These are phyloP conservation scores for Omphaloscelis lunosa DNA, from an alignment of 2,888 invertebrate species.

Conservation along the genomic window DNA sequence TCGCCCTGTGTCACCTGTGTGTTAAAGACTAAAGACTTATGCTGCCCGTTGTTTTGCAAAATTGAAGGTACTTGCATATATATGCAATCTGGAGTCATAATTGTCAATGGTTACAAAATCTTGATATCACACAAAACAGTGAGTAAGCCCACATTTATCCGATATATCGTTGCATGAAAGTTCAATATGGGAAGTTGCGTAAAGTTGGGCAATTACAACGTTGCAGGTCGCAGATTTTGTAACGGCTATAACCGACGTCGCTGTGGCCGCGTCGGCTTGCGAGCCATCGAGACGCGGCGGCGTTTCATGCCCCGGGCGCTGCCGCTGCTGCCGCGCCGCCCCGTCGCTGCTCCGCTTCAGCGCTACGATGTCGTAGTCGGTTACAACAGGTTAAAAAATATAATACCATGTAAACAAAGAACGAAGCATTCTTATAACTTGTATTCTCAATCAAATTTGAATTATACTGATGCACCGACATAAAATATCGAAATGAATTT, in stretches of 20 bases:
- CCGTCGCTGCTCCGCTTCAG: constrained; percentile 44
- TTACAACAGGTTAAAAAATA: constrained; percentile 42
- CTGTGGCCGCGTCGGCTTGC: constrained; percentile 53
- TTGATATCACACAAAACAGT: constrained; percentile 42
- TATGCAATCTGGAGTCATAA: constrained; percentile 25
- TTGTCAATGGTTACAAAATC: constrained; percentile 26
- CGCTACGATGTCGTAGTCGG: constrained; percentile 36
- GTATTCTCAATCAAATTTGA: constrained; percentile 6
- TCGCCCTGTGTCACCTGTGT: neutral
- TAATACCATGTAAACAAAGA: constrained; percentile 39
- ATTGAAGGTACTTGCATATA: neutral
- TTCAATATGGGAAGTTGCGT: constrained; percentile 84
- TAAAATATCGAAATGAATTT: constrained; percentile 32
- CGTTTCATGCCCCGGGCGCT: constrained; percentile 71
- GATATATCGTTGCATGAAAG: constrained; percentile 77
- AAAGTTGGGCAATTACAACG: constrained; percentile 81
- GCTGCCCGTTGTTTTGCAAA: neutral
- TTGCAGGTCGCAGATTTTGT: constrained; percentile 82
- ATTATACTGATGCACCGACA: constrained; percentile 8
- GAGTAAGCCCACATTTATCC: constrained; percentile 55
- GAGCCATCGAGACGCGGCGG: constrained; percentile 63
- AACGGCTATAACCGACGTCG: constrained; percentile 75
- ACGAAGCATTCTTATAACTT: constrained; percentile 8
- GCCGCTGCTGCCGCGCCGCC: constrained; percentile 47
- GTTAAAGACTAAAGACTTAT: neutral